Conservation (phyloP, 1,140 invertebrate genomes). For the Sycophila sp. region DNA sequence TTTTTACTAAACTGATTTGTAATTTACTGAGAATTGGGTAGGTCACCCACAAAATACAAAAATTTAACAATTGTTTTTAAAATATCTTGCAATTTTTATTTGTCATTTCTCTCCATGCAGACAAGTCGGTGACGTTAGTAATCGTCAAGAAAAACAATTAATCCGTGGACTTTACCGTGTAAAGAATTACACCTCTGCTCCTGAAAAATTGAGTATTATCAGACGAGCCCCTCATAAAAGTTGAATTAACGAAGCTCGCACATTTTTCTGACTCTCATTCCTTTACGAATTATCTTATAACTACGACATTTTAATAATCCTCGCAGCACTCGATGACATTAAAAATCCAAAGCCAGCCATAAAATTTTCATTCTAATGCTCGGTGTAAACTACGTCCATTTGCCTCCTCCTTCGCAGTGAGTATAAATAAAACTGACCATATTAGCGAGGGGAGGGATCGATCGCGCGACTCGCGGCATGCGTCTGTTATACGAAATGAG, state of each 20-base stretch:
- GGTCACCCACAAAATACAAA: too few species aligned
- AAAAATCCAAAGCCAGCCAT: not conserved
- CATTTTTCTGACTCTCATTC: not conserved
- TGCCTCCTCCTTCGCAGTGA: not conserved
- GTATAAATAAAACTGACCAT: not conserved
- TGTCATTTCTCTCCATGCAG: too few species aligned
- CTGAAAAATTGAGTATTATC: not conserved
- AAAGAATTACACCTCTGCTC: not conserved
- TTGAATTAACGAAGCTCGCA: not conserved
- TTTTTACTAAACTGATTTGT: too few species aligned
- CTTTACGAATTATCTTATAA: not conserved
- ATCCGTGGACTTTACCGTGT: too few species aligned
- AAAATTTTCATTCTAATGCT: constrained; percentile 16
- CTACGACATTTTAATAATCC: constrained; percentile 1
- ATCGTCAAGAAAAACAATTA: too few species aligned
- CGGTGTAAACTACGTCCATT: not conserved
- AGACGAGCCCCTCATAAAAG: not conserved
- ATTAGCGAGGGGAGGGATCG: constrained; percentile 18
- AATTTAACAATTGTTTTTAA: too few species aligned
- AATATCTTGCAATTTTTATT: too few species aligned
- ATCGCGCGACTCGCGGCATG: not conserved
- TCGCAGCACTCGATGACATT: not conserved
- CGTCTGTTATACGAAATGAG: not conserved
- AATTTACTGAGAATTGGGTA: too few species aligned
- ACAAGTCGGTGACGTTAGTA: too few species aligned